Evolutionary conservation across 2,888 invertebrate genomes (phyloP).

Genomic region (Sceliomorpha sp.): DNA sequence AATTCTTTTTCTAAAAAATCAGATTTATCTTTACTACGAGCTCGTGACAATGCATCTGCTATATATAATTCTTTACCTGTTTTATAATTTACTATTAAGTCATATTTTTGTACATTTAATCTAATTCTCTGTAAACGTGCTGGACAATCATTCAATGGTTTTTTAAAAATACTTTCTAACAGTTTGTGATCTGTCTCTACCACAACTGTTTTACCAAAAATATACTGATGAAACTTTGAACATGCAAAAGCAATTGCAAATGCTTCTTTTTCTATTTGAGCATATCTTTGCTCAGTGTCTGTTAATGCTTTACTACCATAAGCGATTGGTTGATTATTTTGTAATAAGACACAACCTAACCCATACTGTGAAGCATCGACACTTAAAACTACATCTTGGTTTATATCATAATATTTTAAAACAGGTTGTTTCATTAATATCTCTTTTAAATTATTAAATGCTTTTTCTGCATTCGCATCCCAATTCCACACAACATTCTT

Average conservation of each 20-base stretch:
- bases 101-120: too few species aligned
- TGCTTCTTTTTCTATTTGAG: slow-evolving; percentile 69
- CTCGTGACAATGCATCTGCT: slow-evolving; percentile 66
- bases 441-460: slow-evolving; percentile 36
- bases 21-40: slow-evolving; percentile 19
- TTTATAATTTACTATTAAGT: slow-evolving; percentile 24
- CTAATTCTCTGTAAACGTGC: too few species aligned
- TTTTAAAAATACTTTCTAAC: too few species aligned
- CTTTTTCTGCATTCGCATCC: slow-evolving; percentile 23
- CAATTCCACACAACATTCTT: slow-evolving; percentile 27
- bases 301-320: slow-evolving; percentile 68
- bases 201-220: slow-evolving; percentile 60
- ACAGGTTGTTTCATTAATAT: slow-evolving; percentile 51
- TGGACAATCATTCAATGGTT: too few species aligned
- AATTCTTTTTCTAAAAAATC: slow-evolving; percentile 28
- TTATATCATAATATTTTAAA: slow-evolving; percentile 61
- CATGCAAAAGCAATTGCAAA: slow-evolving; percentile 67
- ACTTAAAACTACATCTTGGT: slow-evolving; percentile 57
- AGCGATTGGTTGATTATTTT: slow-evolving; percentile 67
- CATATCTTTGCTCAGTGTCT: slow-evolving; percentile 43
- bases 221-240: slow-evolving; percentile 67
- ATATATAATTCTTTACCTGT: slow-evolving; percentile 62
- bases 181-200: slow-evolving; percentile 66
- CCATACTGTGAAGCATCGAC: slow-evolving; percentile 51
- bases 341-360: slow-evolving; percentile 68